A percentile compares a stretch with the other conserved stretches of the same genome.
Conservation (phyloP, 2,888 invertebrate genomes). For the Hyposoter didymator region DNA sequence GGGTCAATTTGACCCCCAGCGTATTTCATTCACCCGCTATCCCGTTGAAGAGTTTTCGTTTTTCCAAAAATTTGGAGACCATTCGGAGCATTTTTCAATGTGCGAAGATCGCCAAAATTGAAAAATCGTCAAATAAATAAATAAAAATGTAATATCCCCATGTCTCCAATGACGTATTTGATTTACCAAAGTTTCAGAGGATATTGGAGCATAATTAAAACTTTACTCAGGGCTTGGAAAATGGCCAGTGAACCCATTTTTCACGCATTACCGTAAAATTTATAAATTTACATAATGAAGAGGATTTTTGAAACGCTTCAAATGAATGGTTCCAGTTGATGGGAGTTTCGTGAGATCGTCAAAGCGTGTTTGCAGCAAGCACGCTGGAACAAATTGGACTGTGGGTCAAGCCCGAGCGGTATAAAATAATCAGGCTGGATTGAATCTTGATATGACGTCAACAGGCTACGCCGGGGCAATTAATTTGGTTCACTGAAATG, state of each 20-base stretch:
- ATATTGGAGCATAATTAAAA: neutral
- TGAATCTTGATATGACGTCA: conserved; percentile 23
- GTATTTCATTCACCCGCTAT: too few species aligned
- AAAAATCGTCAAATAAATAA: neutral
- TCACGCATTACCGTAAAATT: neutral
- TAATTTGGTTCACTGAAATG: conserved; percentile 14
- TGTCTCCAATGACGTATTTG: neutral
- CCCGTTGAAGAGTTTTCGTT: too few species aligned
- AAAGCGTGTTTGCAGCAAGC: neutral
- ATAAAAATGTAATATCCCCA: neutral
- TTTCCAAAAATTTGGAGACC: too few species aligned
- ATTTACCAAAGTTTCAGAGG: neutral
- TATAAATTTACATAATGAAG: conserved; percentile 9
- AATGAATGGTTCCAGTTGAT: conserved; percentile 15
- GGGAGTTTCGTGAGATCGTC: conserved; percentile 8
- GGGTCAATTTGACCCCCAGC: neutral
- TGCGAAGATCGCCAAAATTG: too few species aligned
- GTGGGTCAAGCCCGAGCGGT: conserved; percentile 11
- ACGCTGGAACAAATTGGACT: conserved; percentile 24
- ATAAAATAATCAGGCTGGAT: conserved; percentile 25
- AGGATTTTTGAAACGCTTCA: neutral
- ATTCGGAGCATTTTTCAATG: too few species aligned
- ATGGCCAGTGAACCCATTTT: neutral
- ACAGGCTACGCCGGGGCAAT: conserved; percentile 1
- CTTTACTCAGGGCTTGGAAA: neutral